Conservation (phyloP, 2,888 invertebrate species). For the Operophtera brumata region DNA sequence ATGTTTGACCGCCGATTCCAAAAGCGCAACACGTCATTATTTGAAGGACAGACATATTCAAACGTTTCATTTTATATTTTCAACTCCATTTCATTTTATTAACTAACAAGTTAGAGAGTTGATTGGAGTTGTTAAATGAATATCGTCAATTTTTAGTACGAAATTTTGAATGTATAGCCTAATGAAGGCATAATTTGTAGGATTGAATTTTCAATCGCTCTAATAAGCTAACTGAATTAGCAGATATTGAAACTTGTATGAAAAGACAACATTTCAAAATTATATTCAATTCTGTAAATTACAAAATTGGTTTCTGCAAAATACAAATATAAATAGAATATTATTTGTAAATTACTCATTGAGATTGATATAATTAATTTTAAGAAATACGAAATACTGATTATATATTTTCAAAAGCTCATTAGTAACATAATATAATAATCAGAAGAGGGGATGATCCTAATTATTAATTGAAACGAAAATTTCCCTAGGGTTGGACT, state of each 20-base stretch:
- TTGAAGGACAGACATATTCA: too few species aligned
- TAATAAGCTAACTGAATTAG: neutral
- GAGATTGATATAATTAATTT: neutral
- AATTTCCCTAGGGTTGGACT: neutral
- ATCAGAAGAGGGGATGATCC: neutral
- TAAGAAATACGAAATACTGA: neutral
- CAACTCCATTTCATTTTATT: too few species aligned
- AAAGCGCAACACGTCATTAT: too few species aligned
- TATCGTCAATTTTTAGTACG: neutral
- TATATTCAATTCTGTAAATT: neutral
- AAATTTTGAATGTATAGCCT: conserved; percentile 1
- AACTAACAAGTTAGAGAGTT: too few species aligned
- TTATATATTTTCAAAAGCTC: neutral
- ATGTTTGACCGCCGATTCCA: too few species aligned
- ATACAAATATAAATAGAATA: neutral
- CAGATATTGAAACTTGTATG: neutral
- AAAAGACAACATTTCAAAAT: neutral
- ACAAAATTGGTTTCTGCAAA: neutral
- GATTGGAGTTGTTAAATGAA: too few species aligned
- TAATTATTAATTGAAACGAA: neutral
- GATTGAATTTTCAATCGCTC: conserved; percentile 1
- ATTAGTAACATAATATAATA: neutral
- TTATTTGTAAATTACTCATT: too few species aligned
- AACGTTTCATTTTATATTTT: too few species aligned
- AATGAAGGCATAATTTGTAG: conserved; percentile 4